Evolutionary conservation across 2,797 vertebrate genomes (phyloP), one percentile per base, ranked within the genome.

Genomic region (Liparis tanakae): DNA sequence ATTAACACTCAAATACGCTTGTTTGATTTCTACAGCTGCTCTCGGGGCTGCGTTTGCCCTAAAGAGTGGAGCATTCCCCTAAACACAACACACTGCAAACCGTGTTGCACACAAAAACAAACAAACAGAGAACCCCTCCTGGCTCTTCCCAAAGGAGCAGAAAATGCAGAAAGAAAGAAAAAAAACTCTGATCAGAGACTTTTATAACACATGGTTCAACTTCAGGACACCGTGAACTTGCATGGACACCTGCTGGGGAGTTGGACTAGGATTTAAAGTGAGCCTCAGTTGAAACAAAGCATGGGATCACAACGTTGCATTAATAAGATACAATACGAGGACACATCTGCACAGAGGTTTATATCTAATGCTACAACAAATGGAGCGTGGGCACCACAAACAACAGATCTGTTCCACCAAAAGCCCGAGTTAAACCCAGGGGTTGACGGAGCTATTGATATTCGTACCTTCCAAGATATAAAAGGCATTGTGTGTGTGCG

Each of bases 321-420:
- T 75, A 72, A 62, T 61, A 36, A 74, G 78, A 76, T 78, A 53
- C 67, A 70, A 88, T 30, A 72, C 67, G 72, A 76, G 70, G 64
- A 63, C 44, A 82, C 80, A 81, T 66, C 54, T 64, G 58, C 70
- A 67, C 46, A 41, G 68, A 80, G 78, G 82, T 86, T 80, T 74
- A 44, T 55, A 55, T 85, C 70, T 74, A 72, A 88, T 66, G 74
- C 76, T 56, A 75, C 76, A 75, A 74, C 72, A 89, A 87, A 86
- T 84, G 67, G 64, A 78, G 78, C 44, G 70, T 10, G 33, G 74
- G 57, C 65, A 70, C 75, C 76, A 72, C 72, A 80, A 82, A 88
- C 68, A 60, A 73, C 67, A 67, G 63, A 74, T 88, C 58, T 73
- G 79, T 80, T 85, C 65, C 62, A 67, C 67, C 33, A 60, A 70